phyloP scores from a whole-genome alignment of 2,797 vertebrate genomes.

The Chromis chromis region DNA sequence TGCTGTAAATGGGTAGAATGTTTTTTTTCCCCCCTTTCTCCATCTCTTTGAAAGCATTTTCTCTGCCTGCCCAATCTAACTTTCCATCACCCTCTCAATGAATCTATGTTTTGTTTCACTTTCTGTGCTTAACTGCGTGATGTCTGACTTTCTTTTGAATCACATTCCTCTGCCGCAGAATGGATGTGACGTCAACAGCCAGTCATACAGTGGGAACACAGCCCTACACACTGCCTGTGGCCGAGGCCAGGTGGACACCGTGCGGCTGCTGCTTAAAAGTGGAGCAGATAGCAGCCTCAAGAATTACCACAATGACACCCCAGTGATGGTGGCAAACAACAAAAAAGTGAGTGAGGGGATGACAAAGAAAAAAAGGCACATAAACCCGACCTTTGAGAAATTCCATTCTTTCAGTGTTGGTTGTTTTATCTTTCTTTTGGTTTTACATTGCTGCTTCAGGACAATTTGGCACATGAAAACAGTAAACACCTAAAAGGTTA shows the following conservation, averaged over 20 bases:
- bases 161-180: constrained; percentile 78
- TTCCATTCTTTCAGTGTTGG: not conserved
- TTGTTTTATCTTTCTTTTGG: not conserved
- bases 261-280: constrained; percentile 87
- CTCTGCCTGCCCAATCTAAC: constrained; percentile 9
- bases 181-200: constrained; percentile 89
- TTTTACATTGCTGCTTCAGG: not conserved
- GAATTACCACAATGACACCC: constrained; percentile 94
- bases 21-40: constrained; percentile 8
- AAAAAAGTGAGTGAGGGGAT: constrained; percentile 83
- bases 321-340: constrained; percentile 92
- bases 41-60: constrained; percentile 12
- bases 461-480: constrained; percentile 13
- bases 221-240: constrained; percentile 91
- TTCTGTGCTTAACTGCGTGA: constrained; percentile 17
- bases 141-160: constrained; percentile 41
- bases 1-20: not conserved
- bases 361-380: not conserved
- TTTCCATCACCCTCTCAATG: not conserved
- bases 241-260: constrained; percentile 88
- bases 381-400: not conserved
- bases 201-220: constrained; percentile 92
- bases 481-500: constrained; percentile 10
- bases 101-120: constrained; percentile 10
- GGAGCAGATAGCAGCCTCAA: constrained; percentile 91